Base-by-base conservation (phyloP, 2,113 vertebrate genomes). In the Melanocharis versteri region DNA sequence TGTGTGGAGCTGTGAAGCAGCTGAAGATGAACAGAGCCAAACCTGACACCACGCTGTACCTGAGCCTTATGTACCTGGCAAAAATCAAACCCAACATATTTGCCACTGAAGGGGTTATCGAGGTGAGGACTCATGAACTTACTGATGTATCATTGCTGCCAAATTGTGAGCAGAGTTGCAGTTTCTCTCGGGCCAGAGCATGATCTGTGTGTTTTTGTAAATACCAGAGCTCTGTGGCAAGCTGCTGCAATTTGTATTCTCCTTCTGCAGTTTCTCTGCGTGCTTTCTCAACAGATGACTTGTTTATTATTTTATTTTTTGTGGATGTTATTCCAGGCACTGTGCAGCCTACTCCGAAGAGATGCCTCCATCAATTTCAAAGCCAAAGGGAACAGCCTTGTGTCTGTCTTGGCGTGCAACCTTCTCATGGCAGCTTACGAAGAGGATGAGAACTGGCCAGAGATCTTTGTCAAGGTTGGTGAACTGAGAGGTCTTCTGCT, bases 21-120 rank as follows among this genome's bases (percentile, higher is more conserved):
- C 98, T 99, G 73, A 99, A 99, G 94, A 96, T 99, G 97, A 99
- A 99, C 39, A 97, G 99, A 85, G 99, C 99, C 93, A 99, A 99
- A 73, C 99, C 99, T 0, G 99, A 99, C 92, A 98, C 98, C 75
- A 99, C 98, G 0, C 98, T 99, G 15, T 99, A 99, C 97, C 98
- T 99, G 83, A 99, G 99, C 87, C 98, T 99, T 69, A 99, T 99
- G 99, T 99, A 99, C 94, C 95, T 99, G 97, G 99, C 99, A 68
- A 99, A 99, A 97, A 99, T 99, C 94, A 99, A 99, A 82, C 99
- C 99, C n/a, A 99, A 99, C 28, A 98, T 99, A 57, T 99, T 99
- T 65, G 99, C 99, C 26, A 99, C 99, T 0, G 99, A 99, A 93
- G 99, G 99, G 1, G 99, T 99, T 84, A 99, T 99, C 0, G 99